These are phyloP conservation scores for Phainopepla nitens DNA, from an alignment of 2,113 vertebrate species.

Conservation along the genomic window DNA sequence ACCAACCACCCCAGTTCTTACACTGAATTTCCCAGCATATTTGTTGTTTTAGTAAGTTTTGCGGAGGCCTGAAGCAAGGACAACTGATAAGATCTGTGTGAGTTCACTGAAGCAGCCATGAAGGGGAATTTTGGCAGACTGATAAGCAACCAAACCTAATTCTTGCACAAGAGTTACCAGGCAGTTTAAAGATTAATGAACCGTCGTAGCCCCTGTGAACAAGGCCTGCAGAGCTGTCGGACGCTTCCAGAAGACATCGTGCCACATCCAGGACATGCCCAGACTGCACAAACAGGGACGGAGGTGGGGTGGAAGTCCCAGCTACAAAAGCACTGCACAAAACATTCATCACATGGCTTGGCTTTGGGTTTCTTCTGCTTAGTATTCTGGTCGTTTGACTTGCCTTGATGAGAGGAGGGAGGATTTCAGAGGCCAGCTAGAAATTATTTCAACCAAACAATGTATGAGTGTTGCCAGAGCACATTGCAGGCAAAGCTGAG, in stretches of 20 bases:
- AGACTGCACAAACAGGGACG: neutral
- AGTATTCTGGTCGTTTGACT: neutral
- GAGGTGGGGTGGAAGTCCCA: neutral
- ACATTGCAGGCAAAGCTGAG: neutral
- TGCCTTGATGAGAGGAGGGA: neutral
- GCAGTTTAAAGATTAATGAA: neutral
- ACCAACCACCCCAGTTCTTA: neutral
- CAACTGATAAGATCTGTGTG: neutral
- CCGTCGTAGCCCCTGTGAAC: neutral
- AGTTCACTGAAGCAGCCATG: neutral
- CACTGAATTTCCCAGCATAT: neutral
- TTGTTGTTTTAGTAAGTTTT: neutral
- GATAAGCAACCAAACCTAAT: neutral
- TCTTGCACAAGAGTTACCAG: neutral
- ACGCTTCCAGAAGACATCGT: neutral
- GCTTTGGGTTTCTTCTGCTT: neutral
- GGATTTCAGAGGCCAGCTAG: neutral
- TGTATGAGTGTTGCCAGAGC: neutral
- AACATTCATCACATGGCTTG: accelerated
- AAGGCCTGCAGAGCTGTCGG: neutral
- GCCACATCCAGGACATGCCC: neutral
- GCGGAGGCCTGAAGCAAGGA: neutral
- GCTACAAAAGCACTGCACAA: neutral
- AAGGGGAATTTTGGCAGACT: neutral
- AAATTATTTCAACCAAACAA: neutral